These are phyloP conservation scores for Chlorospingus flavigularis DNA, from an alignment of 2,797 vertebrate genomes.

Conservation along the genomic window DNA sequence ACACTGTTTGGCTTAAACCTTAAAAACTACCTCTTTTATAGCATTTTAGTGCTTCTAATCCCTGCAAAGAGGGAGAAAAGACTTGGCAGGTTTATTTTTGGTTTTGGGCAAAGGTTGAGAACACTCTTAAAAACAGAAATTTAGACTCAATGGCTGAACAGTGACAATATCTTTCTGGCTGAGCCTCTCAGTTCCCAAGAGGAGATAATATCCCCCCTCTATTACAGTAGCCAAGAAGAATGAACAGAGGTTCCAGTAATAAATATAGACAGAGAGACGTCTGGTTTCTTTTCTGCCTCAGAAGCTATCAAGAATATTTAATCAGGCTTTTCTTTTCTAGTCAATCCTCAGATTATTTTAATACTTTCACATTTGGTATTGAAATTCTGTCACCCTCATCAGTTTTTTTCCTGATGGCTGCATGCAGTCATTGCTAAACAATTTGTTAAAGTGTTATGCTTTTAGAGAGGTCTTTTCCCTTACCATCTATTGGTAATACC, in stretches of 20 bases:
- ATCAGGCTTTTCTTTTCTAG: conserved; percentile 61
- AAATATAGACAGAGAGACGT: conserved; percentile 23
- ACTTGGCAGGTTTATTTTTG: conserved; percentile 14
- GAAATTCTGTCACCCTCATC: conserved; percentile 45
- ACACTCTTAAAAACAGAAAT: conserved; percentile 30
- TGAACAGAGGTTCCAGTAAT: conserved; percentile 42
- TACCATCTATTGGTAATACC: neutral
- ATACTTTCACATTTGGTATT: conserved; percentile 36
- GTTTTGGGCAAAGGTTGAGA: neutral
- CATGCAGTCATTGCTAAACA: conserved; percentile 46
- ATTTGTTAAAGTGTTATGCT: conserved; percentile 41
- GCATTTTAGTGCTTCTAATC: neutral
- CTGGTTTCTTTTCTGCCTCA: conserved; percentile 55
- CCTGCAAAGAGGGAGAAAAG: neutral
- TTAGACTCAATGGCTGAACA: neutral
- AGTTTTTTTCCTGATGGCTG: conserved; percentile 25
- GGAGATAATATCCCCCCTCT: conserved; percentile 1
- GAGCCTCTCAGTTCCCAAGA: conserved; percentile 16
- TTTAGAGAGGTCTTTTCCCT: conserved; percentile 32
- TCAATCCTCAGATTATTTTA: conserved; percentile 60
- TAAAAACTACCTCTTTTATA: neutral
- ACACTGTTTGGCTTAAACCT: neutral
- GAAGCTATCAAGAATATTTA: conserved; percentile 63
- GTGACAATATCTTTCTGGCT: conserved; percentile 29
- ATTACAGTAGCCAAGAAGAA: conserved; percentile 32